A percentile compares a stretch with the other conserved stretches of the same genome.
Conservation (phyloP, 1,140 invertebrate species). For the Marisa cornuarietis region DNA sequence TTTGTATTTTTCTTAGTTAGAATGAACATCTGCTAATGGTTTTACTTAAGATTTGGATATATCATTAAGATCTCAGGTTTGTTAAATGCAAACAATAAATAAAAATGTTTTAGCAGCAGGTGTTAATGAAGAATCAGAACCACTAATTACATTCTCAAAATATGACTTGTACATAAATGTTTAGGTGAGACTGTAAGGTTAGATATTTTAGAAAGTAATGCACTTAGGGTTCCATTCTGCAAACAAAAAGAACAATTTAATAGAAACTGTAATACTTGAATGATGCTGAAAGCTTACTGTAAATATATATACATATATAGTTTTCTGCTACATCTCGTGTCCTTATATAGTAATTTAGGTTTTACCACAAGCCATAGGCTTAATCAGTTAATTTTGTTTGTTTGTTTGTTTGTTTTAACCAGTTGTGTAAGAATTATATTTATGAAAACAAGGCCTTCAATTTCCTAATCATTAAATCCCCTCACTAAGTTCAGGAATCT, state of each 20-base stretch:
- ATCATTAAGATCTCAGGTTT: no score
- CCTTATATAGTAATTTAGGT: background rate
- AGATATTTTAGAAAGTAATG: background rate
- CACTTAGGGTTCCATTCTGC: background rate
- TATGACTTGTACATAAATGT: background rate
- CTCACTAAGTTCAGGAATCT: background rate
- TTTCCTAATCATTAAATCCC: background rate
- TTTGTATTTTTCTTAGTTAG: no score
- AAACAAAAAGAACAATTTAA: background rate
- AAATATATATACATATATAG: no score
- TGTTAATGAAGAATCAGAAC: background rate
- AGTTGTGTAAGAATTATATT: background rate
- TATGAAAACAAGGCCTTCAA: background rate
- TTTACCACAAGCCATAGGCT: background rate
- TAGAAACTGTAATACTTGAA: background rate
- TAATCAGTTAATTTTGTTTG: background rate
- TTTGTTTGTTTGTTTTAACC: background rate
- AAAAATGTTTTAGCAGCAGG: no score
- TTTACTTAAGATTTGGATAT: no score
- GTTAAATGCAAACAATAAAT: no score
- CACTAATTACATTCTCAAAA: background rate
- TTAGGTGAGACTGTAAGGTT: background rate
- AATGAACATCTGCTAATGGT: no score
- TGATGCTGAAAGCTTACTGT: background rate
- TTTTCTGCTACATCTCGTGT: background rate